Conservation (phyloP, 2,888 invertebrate genomes). For the Cetonia aurata region DNA sequence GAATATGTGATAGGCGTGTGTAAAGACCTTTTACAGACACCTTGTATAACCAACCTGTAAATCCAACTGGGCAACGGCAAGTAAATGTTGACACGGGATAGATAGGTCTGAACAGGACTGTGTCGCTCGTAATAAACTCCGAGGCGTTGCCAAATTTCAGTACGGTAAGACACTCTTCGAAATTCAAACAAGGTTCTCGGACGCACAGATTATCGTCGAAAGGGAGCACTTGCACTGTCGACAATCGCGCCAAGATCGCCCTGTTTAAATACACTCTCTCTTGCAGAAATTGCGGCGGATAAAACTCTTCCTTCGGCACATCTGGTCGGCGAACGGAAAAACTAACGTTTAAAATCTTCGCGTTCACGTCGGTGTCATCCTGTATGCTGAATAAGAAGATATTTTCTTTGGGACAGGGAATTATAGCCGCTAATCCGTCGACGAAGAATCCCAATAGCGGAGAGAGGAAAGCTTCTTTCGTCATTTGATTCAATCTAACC, state of each 20-base stretch:
- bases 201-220: conserved; percentile 98
- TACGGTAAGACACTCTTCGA: conserved; percentile 91
- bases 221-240: conserved; percentile 92
- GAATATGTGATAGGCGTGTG: no score
- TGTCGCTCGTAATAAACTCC: conserved; percentile 88
- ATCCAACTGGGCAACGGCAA: conserved; percentile 92
- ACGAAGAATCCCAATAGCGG: conserved; percentile 89
- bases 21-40: no score
- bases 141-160: conserved; percentile 94
- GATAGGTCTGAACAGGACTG: conserved; percentile 93
- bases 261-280: conserved; percentile 95
- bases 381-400: conserved; percentile 93
- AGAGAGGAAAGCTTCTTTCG: conserved; percentile 90
- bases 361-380: conserved; percentile 88
- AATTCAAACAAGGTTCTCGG: conserved; percentile 94
- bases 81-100: conserved; percentile 95
- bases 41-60: conserved; percentile 80
- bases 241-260: conserved; percentile 85
- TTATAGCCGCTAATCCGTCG: conserved; percentile 91
- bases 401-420: conserved; percentile 92
- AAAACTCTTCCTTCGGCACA: conserved; percentile 82
- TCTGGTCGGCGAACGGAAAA: conserved; percentile 90
- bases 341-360: conserved; percentile 91
- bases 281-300: conserved; percentile 89
- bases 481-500: conserved; percentile 92